Evolutionary conservation across 1,140 invertebrate species (phyloP), one percentile per base, ranked within the genome.

Genomic region (Eueides isabella): DNA sequence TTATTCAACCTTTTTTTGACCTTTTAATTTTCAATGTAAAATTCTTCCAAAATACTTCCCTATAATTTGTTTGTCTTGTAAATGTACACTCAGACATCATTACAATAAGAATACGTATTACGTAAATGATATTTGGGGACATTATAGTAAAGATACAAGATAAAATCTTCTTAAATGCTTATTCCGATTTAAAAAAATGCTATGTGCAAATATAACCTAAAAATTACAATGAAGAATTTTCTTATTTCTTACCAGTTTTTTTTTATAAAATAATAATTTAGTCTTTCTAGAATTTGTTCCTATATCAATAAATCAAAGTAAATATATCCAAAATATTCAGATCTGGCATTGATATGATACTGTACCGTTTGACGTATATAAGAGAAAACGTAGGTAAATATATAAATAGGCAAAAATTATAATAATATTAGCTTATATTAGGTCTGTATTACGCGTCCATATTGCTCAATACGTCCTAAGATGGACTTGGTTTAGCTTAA

Each of bases 381-480:
- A 55, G 67, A 26, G 65, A 63, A 61, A 64, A 63, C 41, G 7
- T 72, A 76, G 55, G 11, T 61, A 76, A 72, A 48, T 71, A 64
- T 76, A 76, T 72, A 72, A 76, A 75, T 75, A 75, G 73, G 62
- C 38, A 38, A 75, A 74, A 61, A 70, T 72, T 67, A 71, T 65
- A 67, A 76, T 80, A 77, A 84, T 77, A 55, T 80, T 88, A 86
- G 81, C 79, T 88, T 81, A 80, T 78, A 61, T 83, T 86, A 85
- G 80, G 78, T 85, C 80, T 83, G 73, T 85, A 85, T 84, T 80
- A 83, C 84, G 80, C 90, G 91, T 91, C 91, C 88, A 90, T 83
- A 78, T 92, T 92, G 91, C 91, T 92, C 91, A 92, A 92, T 89
- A 83, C 80, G 88, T 88, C 85, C 83, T 78, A 72, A 80, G 75